phyloP scores from a whole-genome alignment of 2,797 vertebrate genomes.

The Pempheris klunzingeri region DNA sequence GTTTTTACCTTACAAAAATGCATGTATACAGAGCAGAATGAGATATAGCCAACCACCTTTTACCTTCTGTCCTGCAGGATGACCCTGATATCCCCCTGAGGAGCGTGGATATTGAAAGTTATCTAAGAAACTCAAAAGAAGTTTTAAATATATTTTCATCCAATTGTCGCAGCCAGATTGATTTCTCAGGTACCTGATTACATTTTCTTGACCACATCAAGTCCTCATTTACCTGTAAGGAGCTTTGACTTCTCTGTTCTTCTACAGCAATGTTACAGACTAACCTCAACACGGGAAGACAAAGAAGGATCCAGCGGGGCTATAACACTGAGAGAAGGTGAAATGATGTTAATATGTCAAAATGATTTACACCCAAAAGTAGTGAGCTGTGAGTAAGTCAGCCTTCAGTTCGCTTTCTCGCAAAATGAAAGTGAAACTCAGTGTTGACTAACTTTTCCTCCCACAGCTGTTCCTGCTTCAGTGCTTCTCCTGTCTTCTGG shows the following conservation, averaged over 20 bases:
- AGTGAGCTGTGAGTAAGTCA: accelerated
- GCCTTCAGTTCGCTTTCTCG: constrained; percentile 18
- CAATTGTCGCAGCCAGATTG: constrained; percentile 78
- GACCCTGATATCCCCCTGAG: constrained; percentile 80
- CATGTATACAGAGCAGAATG: neutral
- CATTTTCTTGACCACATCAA: neutral
- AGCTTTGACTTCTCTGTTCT: neutral
- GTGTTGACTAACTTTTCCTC: neutral
- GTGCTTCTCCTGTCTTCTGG: constrained; percentile 85
- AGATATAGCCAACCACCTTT: accelerated
- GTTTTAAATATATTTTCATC: constrained; percentile 74
- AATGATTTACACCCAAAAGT: no score
- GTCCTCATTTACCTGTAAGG: neutral
- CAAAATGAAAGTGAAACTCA: constrained; percentile 73
- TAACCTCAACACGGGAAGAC: constrained; percentile 81
- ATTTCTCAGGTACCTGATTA: constrained; percentile 86
- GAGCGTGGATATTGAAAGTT: constrained; percentile 88
- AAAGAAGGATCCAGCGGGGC: constrained; percentile 81
- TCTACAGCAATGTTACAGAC: constrained; percentile 87
- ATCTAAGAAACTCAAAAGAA: constrained; percentile 78
- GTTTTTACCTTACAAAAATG: neutral
- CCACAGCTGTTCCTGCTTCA: constrained; percentile 62
- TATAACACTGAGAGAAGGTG: constrained; percentile 35
- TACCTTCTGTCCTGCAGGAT: constrained; percentile 56
- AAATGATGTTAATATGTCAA: neutral